Conservation (phyloP, 2,797 vertebrate species). For the Cetoscarus ocellatus region DNA sequence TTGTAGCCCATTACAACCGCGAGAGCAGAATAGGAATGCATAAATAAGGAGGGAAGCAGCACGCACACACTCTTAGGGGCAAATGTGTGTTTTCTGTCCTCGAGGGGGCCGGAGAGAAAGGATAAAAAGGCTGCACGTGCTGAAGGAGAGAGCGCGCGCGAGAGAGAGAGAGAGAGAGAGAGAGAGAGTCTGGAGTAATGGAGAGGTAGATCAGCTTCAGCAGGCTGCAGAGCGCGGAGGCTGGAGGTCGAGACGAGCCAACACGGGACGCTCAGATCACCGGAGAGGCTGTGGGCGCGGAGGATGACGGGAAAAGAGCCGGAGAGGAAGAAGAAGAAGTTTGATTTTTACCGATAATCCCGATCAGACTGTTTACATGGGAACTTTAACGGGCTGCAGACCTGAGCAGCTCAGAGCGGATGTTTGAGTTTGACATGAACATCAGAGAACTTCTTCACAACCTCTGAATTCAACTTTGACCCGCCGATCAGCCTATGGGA, state of each 20-base stretch:
- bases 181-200: slow-evolving; percentile 39
- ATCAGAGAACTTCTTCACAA: slow-evolving; percentile 12
- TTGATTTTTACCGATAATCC: no score
- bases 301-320: slow-evolving; percentile 30
- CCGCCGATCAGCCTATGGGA: slow-evolving; percentile 58
- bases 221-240: slow-evolving; percentile 48
- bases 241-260: slow-evolving; percentile 45
- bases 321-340: slow-evolving; percentile 23
- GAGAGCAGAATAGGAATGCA: slow-evolving; percentile 85
- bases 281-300: slow-evolving; percentile 25
- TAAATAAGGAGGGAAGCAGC: slow-evolving; percentile 81
- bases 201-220: slow-evolving; percentile 39
- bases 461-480: slow-evolving; percentile 2
- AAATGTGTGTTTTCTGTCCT: slow-evolving; percentile 48
- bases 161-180: slow-evolving; percentile 9
- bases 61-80: not conserved
- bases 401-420: slow-evolving; percentile 19
- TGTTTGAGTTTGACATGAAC: slow-evolving; percentile 27
- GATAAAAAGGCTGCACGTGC: slow-evolving; percentile 66
- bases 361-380: slow-evolving; percentile 36
- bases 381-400: slow-evolving; percentile 33
- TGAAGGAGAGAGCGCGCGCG: not conserved
- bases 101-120: slow-evolving; percentile 67
- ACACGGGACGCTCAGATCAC: slow-evolving; percentile 21
- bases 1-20: slow-evolving; percentile 91